These are phyloP conservation scores for Pemphredon lugubris DNA, from an alignment of 2,888 invertebrate species.

Conservation along the genomic window DNA sequence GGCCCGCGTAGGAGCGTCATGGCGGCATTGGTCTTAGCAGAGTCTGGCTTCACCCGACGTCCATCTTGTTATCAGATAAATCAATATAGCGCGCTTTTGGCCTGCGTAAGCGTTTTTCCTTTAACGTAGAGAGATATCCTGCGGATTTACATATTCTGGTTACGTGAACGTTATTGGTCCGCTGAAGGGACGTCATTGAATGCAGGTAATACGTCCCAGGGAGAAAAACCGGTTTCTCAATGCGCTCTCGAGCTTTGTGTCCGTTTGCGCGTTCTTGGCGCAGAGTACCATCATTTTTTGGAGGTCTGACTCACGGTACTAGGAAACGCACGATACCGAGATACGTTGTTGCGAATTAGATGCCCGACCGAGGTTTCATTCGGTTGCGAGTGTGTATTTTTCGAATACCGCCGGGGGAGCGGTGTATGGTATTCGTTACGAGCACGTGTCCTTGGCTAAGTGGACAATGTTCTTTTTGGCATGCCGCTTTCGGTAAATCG, in stretches of 20 bases:
- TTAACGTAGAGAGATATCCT: slow-evolving; percentile 25
- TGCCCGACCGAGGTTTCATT: slow-evolving; percentile 20
- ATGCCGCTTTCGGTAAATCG: slow-evolving; percentile 47
- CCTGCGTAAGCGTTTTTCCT: slow-evolving; percentile 43
- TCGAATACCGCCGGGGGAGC: slow-evolving; percentile 35
- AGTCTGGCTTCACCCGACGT: slow-evolving; percentile 67
- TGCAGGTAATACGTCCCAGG: slow-evolving; percentile 51
- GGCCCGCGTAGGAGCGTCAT: slow-evolving; percentile 64
- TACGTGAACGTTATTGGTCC: slow-evolving; percentile 29
- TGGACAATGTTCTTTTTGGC: slow-evolving; percentile 48
- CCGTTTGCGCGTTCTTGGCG: slow-evolving; percentile 39
- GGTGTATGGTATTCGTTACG: slow-evolving; percentile 25
- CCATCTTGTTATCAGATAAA: slow-evolving; percentile 75
- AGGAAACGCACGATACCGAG: slow-evolving; percentile 27
- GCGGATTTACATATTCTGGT: slow-evolving; percentile 40
- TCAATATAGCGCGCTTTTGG: slow-evolving; percentile 69
- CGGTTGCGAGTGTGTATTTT: slow-evolving; percentile 43
- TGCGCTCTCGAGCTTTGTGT: too few relatives aligned
- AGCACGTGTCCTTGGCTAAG: slow-evolving; percentile 48
- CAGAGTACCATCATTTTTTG: slow-evolving; percentile 48
- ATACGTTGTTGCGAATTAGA: slow-evolving; percentile 34
- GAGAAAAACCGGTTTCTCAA: slow-evolving; percentile 47
- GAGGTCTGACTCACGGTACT: slow-evolving; percentile 31
- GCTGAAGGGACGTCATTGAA: slow-evolving; percentile 41
- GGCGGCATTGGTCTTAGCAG: slow-evolving; percentile 70